These are phyloP conservation scores for Chloropsis hardwickii DNA, from an alignment of 2,113 vertebrate genomes.

Conservation along the genomic window DNA sequence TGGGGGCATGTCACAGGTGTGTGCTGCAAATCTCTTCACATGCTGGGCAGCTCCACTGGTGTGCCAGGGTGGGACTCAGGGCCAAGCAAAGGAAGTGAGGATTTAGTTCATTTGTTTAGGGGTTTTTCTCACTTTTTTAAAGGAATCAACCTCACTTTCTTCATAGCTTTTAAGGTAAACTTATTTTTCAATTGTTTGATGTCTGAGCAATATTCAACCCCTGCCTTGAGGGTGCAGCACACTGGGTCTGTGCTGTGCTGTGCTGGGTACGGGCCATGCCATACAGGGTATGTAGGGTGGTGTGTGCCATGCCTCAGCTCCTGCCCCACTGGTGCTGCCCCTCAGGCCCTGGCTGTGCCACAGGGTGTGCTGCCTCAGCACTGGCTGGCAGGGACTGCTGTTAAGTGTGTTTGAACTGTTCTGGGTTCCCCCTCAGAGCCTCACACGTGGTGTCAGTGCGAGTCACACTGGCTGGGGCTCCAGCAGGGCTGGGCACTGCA, in stretches of 20 bases:
- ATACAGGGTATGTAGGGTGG: background rate
- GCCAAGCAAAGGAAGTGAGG: background rate
- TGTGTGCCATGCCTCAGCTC: background rate
- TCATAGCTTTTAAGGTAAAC: background rate
- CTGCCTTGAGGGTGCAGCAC: background rate
- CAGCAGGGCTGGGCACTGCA: background rate
- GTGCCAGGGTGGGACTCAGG: background rate
- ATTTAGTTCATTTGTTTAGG: background rate
- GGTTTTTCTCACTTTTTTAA: background rate
- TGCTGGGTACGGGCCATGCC: background rate
- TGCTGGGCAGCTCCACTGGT: background rate
- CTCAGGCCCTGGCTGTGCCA: accelerated
- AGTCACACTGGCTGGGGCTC: background rate
- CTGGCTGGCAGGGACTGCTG: background rate
- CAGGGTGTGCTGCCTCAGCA: background rate
- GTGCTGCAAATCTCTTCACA: background rate
- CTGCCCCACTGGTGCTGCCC: background rate
- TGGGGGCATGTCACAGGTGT: accelerated
- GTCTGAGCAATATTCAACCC: background rate
- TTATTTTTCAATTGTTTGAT: background rate
- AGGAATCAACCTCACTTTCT: background rate
- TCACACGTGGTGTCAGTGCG: accelerated
- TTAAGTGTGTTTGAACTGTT: background rate
- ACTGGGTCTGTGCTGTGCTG: background rate
- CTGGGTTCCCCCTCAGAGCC: accelerated